phyloP scores from a whole-genome alignment of 2,797 vertebrate species.

The Rhinatrema bivittatum region DNA sequence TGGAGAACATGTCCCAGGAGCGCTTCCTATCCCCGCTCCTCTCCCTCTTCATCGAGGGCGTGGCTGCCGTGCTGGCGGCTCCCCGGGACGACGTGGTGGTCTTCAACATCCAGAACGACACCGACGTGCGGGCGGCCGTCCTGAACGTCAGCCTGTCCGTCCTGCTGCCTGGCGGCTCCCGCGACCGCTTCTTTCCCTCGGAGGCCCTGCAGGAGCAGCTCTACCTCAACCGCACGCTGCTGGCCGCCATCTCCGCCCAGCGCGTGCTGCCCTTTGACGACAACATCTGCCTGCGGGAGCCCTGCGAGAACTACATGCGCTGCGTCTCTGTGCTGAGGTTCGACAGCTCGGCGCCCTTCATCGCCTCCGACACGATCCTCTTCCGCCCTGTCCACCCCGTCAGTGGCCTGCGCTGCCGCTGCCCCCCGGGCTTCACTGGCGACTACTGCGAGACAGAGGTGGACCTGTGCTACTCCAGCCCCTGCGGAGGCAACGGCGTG shows the following conservation, averaged over 20 bases:
- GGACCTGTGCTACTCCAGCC: conserved; percentile 89
- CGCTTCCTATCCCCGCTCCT: conserved; percentile 85
- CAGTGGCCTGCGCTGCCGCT: conserved; percentile 85
- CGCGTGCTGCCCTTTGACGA: conserved; percentile 91
- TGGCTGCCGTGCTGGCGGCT: conserved; percentile 76
- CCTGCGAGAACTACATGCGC: conserved; percentile 97
- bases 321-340: conserved; percentile 91
- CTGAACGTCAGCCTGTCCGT: conserved; percentile 91
- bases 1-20: conserved; percentile 87
- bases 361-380: conserved; percentile 83
- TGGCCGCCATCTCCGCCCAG: conserved; percentile 78
- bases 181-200: conserved; percentile 69
- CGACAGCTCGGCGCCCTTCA: conserved; percentile 88
- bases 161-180: conserved; percentile 27
- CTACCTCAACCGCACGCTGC: conserved; percentile 87
- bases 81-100: conserved; percentile 76
- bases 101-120: conserved; percentile 89
- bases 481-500: conserved; percentile 73
- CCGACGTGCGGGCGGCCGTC: conserved; percentile 73
- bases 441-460: conserved; percentile 95
- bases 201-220: conserved; percentile 91
- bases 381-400: conserved; percentile 93
- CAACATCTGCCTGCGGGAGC: conserved; percentile 92
- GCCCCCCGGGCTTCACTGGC: conserved; percentile 83
- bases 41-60: conserved; percentile 80